These are phyloP conservation scores for Tridacna crocea DNA, from an alignment of 2,888 invertebrate genomes.

Conservation along the genomic window DNA sequence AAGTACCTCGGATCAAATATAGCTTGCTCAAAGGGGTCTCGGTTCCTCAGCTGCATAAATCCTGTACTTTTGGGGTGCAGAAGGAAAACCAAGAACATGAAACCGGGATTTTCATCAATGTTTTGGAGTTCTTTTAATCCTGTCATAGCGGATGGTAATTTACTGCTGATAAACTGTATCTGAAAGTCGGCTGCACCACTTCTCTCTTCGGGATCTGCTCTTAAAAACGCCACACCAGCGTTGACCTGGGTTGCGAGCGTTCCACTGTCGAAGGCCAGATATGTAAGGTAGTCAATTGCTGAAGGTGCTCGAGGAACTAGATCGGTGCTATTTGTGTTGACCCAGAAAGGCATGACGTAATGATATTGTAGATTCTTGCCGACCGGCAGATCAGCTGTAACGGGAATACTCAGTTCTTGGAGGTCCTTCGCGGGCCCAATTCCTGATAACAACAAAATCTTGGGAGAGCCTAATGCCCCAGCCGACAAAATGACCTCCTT, in stretches of 20 bases:
- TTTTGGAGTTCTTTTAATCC: not conserved
- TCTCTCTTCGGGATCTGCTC: not conserved
- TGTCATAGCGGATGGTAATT: not conserved
- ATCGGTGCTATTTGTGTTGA: constrained; percentile 9
- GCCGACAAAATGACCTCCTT: constrained; percentile 79
- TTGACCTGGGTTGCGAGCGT: constrained; percentile 11
- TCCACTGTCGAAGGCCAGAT: constrained; percentile 37
- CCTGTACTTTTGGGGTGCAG: constrained; percentile 90
- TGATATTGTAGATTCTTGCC: constrained; percentile 79
- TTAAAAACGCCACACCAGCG: constrained; percentile 22
- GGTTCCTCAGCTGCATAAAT: constrained; percentile 89
- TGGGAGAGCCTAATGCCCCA: constrained; percentile 82
- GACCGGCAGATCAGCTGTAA: constrained; percentile 77
- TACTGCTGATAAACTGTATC: constrained; percentile 4
- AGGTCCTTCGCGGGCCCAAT: constrained; percentile 81
- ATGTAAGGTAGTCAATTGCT: constrained; percentile 5
- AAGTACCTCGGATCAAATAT: constrained; percentile 96
- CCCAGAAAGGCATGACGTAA: constrained; percentile 38
- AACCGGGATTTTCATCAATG: constrained; percentile 7
- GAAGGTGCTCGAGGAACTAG: not conserved
- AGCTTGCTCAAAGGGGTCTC: constrained; percentile 91
- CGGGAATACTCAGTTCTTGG: constrained; percentile 74
- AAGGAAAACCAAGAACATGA: constrained; percentile 6
- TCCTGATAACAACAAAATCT: constrained; percentile 81
- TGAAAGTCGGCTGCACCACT: constrained; percentile 14